Evolutionary conservation across 2,113 vertebrate genomes (phyloP).

Genomic region (Barnardius zonarius): DNA sequence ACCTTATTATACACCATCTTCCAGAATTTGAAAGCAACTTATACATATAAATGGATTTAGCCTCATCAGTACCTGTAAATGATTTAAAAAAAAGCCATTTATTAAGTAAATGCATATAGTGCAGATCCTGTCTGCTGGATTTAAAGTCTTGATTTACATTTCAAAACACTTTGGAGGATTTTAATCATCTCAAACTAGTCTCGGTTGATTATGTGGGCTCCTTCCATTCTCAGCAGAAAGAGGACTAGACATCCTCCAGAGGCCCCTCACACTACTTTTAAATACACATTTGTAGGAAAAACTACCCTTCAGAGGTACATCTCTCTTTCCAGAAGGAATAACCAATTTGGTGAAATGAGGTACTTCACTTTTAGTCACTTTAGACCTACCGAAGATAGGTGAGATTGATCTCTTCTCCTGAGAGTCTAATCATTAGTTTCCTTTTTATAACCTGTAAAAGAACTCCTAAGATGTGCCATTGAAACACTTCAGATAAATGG

Average conservation of each 20-base stretch:
- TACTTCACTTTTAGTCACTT: background rate
- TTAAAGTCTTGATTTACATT: slow-evolving; percentile 50
- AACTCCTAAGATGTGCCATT: background rate
- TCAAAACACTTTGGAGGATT: slow-evolving; percentile 25
- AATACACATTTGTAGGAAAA: background rate
- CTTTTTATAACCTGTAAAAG: background rate
- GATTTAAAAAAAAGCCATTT: background rate
- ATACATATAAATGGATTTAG: slow-evolving; percentile 11
- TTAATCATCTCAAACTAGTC: slow-evolving; percentile 21
- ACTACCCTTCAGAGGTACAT: background rate
- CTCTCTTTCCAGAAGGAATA: background rate
- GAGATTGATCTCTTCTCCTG: background rate
- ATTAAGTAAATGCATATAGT: slow-evolving; percentile 9
- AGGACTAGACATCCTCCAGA: background rate
- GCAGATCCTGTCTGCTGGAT: background rate
- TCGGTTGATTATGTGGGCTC: background rate
- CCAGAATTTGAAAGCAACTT: background rate
- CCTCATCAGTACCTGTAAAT: slow-evolving; percentile 28
- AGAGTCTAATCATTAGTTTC: background rate
- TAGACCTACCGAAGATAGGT: background rate
- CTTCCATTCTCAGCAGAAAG: background rate
- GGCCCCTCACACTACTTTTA: background rate
- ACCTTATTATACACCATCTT: slow-evolving; percentile 3
- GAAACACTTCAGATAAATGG: background rate
- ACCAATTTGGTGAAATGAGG: background rate